These are phyloP conservation scores for Halocynthia aurantium DNA, from an alignment of 23 tunicate genomes.

Conservation along the genomic window DNA sequence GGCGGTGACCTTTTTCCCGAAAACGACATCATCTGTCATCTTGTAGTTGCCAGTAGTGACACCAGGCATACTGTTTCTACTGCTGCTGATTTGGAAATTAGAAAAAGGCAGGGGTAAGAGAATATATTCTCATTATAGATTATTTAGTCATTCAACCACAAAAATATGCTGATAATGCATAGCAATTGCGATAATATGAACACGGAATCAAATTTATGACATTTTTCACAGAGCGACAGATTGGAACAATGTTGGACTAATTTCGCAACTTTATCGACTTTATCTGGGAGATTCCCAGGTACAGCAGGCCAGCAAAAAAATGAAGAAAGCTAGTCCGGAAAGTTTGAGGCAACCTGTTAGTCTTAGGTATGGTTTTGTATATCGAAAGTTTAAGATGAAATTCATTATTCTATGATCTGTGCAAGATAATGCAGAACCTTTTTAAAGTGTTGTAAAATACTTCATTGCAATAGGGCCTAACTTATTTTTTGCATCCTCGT, in stretches of 20 bases:
- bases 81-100: conserved; percentile 57
- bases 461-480: too few species aligned
- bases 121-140: not conserved
- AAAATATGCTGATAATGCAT: too few species aligned
- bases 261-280: conserved; percentile 36
- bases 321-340: conserved; percentile 28
- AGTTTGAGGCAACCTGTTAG: conserved; percentile 48
- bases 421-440: too few species aligned
- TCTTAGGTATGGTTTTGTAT: conserved; percentile 23
- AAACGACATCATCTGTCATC: conserved; percentile 39
- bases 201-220: too few species aligned
- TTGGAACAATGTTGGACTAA: conserved; percentile 41
- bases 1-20: conserved; percentile 31
- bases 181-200: too few species aligned
- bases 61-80: conserved; percentile 57
- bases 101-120: conserved; percentile 34
- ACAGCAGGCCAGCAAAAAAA: conserved; percentile 7
- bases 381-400: too few species aligned
- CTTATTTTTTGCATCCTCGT: too few species aligned
- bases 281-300: conserved; percentile 58
- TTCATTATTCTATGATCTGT: too few species aligned
- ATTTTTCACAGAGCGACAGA: conserved; percentile 28
- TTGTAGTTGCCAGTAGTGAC: conserved; percentile 73
- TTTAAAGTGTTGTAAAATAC: too few species aligned
- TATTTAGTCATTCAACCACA: not conserved